Evolutionary conservation across 2,888 invertebrate genomes (phyloP).

Genomic region (Campopleginae sp.): DNA sequence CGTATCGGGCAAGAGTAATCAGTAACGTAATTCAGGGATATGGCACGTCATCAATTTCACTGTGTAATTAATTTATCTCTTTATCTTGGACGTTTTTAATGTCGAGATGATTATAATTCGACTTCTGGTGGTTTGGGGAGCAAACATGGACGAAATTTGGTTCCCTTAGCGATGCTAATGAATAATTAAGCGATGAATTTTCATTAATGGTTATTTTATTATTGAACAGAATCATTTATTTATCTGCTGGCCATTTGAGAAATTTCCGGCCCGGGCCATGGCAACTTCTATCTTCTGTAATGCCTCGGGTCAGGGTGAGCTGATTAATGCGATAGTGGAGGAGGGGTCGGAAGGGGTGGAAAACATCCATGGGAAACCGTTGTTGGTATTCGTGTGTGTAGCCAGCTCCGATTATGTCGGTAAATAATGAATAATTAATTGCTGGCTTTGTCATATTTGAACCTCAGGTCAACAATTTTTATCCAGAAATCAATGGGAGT

Average conservation of each 20-base stretch:
- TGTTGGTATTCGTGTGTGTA: not conserved
- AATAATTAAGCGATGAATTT: not conserved
- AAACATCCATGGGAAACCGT: slow-evolving; percentile 22
- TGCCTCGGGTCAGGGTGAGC: slow-evolving; percentile 30
- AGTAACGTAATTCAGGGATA: not conserved
- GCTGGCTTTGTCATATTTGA: not conserved
- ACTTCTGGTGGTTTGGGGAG: not conserved
- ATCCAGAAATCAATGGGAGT: not conserved
- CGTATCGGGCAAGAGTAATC: slow-evolving; percentile 12
- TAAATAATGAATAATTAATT: not conserved
- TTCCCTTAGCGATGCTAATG: not conserved
- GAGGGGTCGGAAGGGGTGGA: slow-evolving; percentile 8
- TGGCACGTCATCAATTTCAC: not conserved
- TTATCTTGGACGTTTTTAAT: not conserved
- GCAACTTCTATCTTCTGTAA: slow-evolving; percentile 9
- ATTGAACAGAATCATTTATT: slow-evolving; percentile 4
- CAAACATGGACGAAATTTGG: not conserved
- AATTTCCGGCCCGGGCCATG: not conserved
- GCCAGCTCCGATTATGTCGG: not conserved
- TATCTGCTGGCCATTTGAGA: not conserved
- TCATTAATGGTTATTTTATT: not conserved
- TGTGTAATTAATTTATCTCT: slow-evolving; percentile 12
- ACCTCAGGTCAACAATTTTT: not conserved
- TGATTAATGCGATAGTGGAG: slow-evolving; percentile 21
- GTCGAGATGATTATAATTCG: not conserved